Conservation (phyloP, 2,797 vertebrate genomes). For the Periparus ater region DNA sequence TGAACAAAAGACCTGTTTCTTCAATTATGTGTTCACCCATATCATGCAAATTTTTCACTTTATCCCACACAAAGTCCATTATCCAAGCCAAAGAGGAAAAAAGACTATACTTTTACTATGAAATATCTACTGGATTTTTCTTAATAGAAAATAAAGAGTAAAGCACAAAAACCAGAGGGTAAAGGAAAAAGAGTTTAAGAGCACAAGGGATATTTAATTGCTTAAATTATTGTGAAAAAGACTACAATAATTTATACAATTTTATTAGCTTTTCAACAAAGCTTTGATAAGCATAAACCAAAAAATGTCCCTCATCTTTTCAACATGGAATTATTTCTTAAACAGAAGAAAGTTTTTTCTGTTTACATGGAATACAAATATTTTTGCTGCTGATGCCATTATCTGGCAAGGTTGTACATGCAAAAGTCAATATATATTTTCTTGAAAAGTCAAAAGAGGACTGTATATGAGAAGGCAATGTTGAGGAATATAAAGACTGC, state of each 20-base stretch:
- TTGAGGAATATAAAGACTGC: neutral
- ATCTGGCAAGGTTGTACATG: neutral
- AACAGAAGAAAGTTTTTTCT: slow-evolving; percentile 17
- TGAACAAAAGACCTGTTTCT: neutral
- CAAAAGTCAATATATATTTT: neutral
- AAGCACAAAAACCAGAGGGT: neutral
- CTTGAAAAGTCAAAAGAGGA: neutral
- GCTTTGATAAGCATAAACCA: neutral
- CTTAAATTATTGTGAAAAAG: slow-evolving; percentile 1
- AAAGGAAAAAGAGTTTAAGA: neutral
- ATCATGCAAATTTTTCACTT: neutral
- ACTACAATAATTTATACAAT: neutral
- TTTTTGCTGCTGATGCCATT: neutral
- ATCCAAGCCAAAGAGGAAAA: neutral
- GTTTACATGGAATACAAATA: slow-evolving; percentile 40
- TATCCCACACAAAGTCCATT: neutral
- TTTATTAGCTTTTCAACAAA: slow-evolving; percentile 23
- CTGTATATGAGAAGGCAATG: neutral
- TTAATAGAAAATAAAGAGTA: neutral
- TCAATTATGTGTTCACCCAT: neutral
- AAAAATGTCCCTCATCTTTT: neutral
- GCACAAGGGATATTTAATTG: neutral
- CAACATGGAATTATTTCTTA: slow-evolving; percentile 19
- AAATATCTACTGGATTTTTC: neutral
- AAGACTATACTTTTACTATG: neutral